These are phyloP conservation scores for Rhysida immarginata DNA, from an alignment of 1,140 invertebrate species.

Conservation along the genomic window DNA sequence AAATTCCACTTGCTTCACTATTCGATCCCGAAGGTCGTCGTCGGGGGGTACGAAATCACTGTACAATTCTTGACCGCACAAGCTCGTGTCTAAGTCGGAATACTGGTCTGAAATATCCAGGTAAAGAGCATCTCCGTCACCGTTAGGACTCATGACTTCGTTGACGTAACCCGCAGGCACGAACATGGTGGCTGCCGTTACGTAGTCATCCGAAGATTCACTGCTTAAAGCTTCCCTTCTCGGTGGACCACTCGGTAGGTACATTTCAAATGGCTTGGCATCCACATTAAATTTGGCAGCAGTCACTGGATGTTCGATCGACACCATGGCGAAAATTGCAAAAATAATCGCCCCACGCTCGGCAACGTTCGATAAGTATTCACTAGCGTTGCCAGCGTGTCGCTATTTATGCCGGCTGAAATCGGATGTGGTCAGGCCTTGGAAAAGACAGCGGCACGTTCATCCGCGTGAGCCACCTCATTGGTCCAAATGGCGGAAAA, in stretches of 20 bases:
- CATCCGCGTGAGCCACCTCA: too few relatives aligned
- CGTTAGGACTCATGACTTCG: not conserved
- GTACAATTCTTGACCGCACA: not conserved
- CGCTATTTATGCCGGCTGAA: not conserved
- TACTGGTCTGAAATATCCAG: not conserved
- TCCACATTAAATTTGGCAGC: not conserved
- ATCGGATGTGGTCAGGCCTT: not conserved
- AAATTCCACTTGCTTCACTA: slow-evolving; percentile 65
- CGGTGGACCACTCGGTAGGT: not conserved
- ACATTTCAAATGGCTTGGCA: slow-evolving; percentile 3
- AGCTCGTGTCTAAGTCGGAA: not conserved
- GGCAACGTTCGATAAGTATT: not conserved
- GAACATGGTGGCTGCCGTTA: not conserved
- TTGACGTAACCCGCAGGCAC: not conserved
- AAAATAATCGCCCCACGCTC: not conserved
- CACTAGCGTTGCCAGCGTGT: not conserved
- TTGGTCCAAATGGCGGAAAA: too few relatives aligned
- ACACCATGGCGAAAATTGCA: not conserved
- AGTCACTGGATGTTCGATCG: not conserved
- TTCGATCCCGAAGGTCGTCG: slow-evolving; percentile 3
- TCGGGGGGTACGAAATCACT: not conserved
- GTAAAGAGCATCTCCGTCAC: not conserved
- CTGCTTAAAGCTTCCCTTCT: not conserved
- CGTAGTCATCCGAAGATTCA: slow-evolving; percentile 1
- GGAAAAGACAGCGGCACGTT: too few relatives aligned